Conservation (phyloP, 2,888 invertebrate genomes). For the Spisula solida region DNA sequence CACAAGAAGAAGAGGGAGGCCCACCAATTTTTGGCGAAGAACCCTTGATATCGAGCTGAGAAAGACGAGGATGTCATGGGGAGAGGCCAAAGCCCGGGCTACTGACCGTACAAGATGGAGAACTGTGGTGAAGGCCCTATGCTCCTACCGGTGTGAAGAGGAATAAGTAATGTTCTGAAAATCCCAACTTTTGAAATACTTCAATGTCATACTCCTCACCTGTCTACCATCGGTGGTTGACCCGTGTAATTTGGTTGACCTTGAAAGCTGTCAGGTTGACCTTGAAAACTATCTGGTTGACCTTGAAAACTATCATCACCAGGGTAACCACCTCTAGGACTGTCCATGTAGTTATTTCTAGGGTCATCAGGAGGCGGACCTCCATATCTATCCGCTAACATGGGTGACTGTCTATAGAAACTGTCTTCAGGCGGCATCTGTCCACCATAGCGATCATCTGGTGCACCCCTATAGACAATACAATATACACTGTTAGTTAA, state of each 20-base stretch:
- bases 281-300: conserved; percentile 69
- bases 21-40: too few relatives aligned
- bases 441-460: conserved; percentile 62
- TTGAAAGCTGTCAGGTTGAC: conserved; percentile 66
- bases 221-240: conserved; percentile 50
- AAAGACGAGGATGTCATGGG: too few relatives aligned
- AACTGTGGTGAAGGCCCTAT: too few relatives aligned
- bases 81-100: too few relatives aligned
- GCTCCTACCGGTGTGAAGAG: too few relatives aligned
- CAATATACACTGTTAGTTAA: too few relatives aligned
- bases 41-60: too few relatives aligned
- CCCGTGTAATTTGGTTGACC: conserved; percentile 49
- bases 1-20: too few relatives aligned
- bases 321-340: conserved; percentile 62
- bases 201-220: conserved; percentile 44
- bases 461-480: conserved; percentile 45
- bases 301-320: conserved; percentile 59
- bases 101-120: too few relatives aligned
- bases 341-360: conserved; percentile 68
- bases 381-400: conserved; percentile 60
- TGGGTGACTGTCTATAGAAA: conserved; percentile 71
- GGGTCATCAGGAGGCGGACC: conserved; percentile 69
- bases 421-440: conserved; percentile 57
- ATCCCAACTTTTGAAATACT: too few relatives aligned
- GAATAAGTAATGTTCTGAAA: too few relatives aligned